Conservation (phyloP, 2,797 vertebrate species). For the Mormyrops attenuatus region DNA sequence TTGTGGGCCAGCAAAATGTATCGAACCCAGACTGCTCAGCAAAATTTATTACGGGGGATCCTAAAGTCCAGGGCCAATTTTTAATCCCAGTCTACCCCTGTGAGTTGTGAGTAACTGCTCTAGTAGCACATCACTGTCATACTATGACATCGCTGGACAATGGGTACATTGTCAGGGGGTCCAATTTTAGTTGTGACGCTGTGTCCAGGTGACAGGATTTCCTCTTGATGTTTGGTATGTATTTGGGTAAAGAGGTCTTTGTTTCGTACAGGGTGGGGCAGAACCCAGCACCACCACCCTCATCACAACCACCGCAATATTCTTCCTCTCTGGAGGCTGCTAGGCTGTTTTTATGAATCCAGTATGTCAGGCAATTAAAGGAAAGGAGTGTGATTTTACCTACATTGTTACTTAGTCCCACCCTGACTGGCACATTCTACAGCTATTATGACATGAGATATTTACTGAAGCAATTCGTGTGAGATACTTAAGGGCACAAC, state of each 20-base stretch:
- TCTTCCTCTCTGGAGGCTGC: constrained; percentile 51
- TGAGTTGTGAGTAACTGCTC: background rate
- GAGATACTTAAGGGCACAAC: background rate
- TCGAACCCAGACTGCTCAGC: background rate
- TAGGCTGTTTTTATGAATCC: constrained; percentile 45
- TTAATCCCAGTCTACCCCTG: background rate
- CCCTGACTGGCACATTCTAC: background rate
- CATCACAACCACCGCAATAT: constrained; percentile 36
- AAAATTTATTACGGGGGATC: background rate
- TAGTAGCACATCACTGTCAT: constrained; percentile 33
- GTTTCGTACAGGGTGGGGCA: constrained; percentile 33
- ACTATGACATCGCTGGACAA: constrained; percentile 37
- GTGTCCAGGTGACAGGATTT: constrained; percentile 48
- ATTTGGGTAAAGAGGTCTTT: constrained; percentile 41
- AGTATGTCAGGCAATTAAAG: constrained; percentile 43
- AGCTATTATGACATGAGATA: background rate
- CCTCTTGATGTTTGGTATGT: constrained; percentile 41
- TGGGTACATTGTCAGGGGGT: constrained; percentile 36
- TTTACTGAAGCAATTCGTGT: background rate
- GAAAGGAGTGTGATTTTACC: constrained; percentile 48
- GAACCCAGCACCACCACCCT: constrained; percentile 32
- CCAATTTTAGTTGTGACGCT: constrained; percentile 35
- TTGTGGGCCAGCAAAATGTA: background rate
- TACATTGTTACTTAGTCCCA: background rate
- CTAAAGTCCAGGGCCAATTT: background rate